Percentiles rank a stretch among this genome's conserved stretches.
These are phyloP conservation scores for Apotomis capreana DNA, from an alignment of 2,888 invertebrate species.

Conservation along the genomic window DNA sequence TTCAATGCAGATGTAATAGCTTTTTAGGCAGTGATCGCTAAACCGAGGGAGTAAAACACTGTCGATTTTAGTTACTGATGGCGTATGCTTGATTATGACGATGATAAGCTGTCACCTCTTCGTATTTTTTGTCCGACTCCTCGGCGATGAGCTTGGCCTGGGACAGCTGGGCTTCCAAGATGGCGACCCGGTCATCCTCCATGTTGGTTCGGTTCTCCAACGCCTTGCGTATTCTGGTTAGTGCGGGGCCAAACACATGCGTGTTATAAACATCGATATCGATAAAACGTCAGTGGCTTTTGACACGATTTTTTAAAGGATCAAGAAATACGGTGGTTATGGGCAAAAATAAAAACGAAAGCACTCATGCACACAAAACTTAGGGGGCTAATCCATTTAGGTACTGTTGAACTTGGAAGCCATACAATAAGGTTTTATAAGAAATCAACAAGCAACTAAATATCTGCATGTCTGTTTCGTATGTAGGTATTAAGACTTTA, in stretches of 20 bases:
- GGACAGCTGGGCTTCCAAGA: slow-evolving; percentile 98
- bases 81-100: slow-evolving; percentile 44
- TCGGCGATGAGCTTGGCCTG: slow-evolving; percentile 99
- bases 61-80: slow-evolving; percentile 1
- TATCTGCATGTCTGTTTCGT: slow-evolving; percentile 7
- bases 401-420: slow-evolving; percentile 28
- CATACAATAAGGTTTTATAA: slow-evolving; percentile 43
- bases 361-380: slow-evolving; percentile 65
- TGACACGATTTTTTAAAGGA: slow-evolving; percentile 44
- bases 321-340: slow-evolving; percentile 72
- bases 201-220: slow-evolving; percentile 99
- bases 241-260: slow-evolving; percentile 83
- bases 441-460: slow-evolving; percentile 52
- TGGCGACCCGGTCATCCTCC: slow-evolving; percentile 99
- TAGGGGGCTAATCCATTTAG: slow-evolving; percentile 30
- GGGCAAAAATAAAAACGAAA: slow-evolving; percentile 63
- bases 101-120: slow-evolving; percentile 92
- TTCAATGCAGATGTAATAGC: too few species aligned
- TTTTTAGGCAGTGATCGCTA: too few species aligned
- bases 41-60: not conserved
- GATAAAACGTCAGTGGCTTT: slow-evolving; percentile 51
- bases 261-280: slow-evolving; percentile 78
- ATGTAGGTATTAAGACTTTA: slow-evolving; percentile 12
- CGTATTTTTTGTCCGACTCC: slow-evolving; percentile 99
- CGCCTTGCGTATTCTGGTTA: slow-evolving; percentile 96